These are phyloP conservation scores for Anoura caudifer DNA, from an alignment of 2,113 vertebrate genomes.

Conservation along the genomic window DNA sequence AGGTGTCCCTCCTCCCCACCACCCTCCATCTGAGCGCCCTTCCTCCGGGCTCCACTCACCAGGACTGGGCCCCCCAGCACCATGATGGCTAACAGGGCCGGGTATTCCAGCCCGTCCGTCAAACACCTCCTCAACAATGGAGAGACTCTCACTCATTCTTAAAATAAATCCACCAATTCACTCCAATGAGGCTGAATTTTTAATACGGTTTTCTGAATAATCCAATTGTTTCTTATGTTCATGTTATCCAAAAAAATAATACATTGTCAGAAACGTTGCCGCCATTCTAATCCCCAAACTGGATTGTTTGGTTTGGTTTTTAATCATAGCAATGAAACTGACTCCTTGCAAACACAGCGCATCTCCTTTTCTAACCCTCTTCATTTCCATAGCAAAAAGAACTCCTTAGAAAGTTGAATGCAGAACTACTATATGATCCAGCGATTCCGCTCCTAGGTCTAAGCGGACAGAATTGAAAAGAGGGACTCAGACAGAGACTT, in stretches of 20 bases:
- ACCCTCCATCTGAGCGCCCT: neutral
- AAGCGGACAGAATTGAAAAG: neutral
- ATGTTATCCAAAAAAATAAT: neutral
- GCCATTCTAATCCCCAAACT: neutral
- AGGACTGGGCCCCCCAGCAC: too few relatives aligned
- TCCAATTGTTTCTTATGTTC: neutral
- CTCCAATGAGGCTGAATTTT: neutral
- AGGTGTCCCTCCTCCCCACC: rapidly evolving
- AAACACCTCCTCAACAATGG: neutral
- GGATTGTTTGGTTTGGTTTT: neutral
- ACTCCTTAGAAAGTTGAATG: neutral
- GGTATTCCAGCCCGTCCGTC: neutral
- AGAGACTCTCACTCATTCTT: neutral
- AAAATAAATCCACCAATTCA: neutral
- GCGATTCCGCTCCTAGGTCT: neutral
- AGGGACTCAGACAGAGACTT: neutral
- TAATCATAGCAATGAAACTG: neutral
- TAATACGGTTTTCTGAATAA: neutral
- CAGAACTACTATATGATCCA: neutral
- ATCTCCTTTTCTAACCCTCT: neutral
- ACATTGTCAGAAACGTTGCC: neutral
- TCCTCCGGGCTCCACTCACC: rapidly evolving
- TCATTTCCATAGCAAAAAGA: neutral
- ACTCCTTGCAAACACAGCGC: neutral
- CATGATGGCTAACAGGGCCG: neutral